These are phyloP conservation scores for Plodia interpunctella DNA, from an alignment of 1,140 invertebrate genomes.

Conservation along the genomic window DNA sequence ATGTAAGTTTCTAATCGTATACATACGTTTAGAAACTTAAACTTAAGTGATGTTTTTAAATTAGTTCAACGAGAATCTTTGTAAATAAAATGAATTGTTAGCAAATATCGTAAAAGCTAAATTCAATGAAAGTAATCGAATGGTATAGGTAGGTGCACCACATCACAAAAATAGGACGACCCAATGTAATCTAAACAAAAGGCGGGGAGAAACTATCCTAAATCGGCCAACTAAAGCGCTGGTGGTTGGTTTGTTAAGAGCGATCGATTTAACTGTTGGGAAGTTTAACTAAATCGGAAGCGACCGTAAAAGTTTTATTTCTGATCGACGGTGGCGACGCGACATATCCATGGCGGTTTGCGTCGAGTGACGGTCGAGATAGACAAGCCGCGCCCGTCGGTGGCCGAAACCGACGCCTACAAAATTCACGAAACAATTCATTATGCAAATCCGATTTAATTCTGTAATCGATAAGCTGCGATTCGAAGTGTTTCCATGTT, in stretches of 20 bases:
- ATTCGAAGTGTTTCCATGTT: not conserved
- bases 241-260: not conserved
- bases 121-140: not conserved
- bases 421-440: constrained; percentile 38
- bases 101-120: not conserved
- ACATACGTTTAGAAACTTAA: too few species aligned
- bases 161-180: not conserved
- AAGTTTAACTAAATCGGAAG: constrained; percentile 17
- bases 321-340: constrained; percentile 9
- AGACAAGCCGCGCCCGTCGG: constrained; percentile 9
- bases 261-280: constrained; percentile 23
- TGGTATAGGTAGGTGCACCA: not conserved
- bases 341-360: constrained; percentile 14
- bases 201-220: not conserved
- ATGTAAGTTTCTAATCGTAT: too few species aligned
- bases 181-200: not conserved
- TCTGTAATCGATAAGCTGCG: constrained; percentile 4
- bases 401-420: constrained; percentile 23
- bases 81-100: too few species aligned
- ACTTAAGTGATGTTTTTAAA: too few species aligned
- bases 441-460: constrained; percentile 28
- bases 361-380: not conserved
- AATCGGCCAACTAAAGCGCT: not conserved
- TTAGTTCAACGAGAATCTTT: too few species aligned
- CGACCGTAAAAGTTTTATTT: constrained; percentile 27